These are phyloP conservation scores for Pristionchus japonicus DNA, from an alignment of 2,888 invertebrate species.

Conservation along the genomic window DNA sequence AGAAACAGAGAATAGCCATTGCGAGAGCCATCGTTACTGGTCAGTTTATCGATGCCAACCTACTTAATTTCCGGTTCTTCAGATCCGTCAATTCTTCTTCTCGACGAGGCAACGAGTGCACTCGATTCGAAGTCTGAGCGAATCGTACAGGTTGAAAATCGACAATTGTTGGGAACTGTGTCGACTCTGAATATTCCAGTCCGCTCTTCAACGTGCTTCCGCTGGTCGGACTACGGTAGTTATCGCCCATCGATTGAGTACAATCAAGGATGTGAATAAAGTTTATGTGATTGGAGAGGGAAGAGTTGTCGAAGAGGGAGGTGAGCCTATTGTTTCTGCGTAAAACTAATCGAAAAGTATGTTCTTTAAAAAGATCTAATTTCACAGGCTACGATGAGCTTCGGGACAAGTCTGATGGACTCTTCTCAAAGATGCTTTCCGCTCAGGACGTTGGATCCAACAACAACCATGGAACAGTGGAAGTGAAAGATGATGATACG, in stretches of 20 bases:
- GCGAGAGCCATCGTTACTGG: conserved; percentile 25
- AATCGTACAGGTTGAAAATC: background rate
- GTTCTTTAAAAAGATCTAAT: too few relatives aligned
- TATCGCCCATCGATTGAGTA: conserved; percentile 40
- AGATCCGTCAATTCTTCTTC: conserved; percentile 28
- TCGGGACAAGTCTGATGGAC: background rate
- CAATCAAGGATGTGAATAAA: conserved; percentile 23
- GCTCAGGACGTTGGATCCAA: background rate
- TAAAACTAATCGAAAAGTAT: too few relatives aligned
- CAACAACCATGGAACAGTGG: background rate
- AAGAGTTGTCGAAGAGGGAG: conserved; percentile 26
- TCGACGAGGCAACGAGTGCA: conserved; percentile 32
- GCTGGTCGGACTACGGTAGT: conserved; percentile 41
- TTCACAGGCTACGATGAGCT: conserved; percentile 5
- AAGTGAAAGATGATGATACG: background rate
- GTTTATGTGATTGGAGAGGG: conserved; percentile 37
- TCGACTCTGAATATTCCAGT: background rate
- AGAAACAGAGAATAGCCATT: conserved; percentile 35
- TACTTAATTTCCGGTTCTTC: background rate
- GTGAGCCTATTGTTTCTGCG: background rate
- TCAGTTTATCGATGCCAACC: background rate
- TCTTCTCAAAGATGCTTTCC: conserved; percentile 1
- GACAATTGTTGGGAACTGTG: too few relatives aligned
- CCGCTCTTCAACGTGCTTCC: background rate
- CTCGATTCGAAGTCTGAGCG: conserved; percentile 26